These are phyloP conservation scores for Chiloscyllium plagiosum DNA, from an alignment of 2,113 vertebrate genomes.

Conservation along the genomic window DNA sequence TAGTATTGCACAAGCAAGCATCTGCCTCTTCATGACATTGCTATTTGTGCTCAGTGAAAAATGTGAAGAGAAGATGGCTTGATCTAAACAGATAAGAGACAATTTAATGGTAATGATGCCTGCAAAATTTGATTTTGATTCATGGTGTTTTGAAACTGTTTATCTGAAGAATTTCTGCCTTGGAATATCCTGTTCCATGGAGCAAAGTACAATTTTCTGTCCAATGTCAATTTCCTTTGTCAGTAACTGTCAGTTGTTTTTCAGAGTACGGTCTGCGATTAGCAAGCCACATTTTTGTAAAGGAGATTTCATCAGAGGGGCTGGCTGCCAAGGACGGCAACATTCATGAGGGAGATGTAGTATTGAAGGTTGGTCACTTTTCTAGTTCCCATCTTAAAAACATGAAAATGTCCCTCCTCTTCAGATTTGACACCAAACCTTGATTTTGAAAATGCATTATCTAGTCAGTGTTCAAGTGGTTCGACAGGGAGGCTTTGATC, in stretches of 20 bases:
- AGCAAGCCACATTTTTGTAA: conserved; percentile 99
- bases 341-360: conserved; percentile 98
- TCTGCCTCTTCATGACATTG: neutral
- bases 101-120: neutral
- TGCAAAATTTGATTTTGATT: neutral
- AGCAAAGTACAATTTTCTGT: neutral
- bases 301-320: conserved; percentile 98
- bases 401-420: neutral
- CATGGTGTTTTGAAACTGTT: neutral
- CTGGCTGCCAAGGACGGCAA: conserved; percentile 95
- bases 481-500: neutral
- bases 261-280: conserved; percentile 93
- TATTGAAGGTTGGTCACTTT: conserved; percentile 75
- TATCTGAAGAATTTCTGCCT: neutral
- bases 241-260: neutral
- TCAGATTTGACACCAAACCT: neutral
- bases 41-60: neutral
- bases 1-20: neutral
- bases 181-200: neutral
- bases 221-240: neutral
- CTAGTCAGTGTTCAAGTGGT: neutral
- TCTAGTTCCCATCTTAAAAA: neutral
- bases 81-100: neutral
- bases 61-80: neutral
- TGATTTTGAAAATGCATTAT: neutral